Base-by-base conservation (phyloP, 2,113 vertebrate species). In the Myodes glareolus region DNA sequence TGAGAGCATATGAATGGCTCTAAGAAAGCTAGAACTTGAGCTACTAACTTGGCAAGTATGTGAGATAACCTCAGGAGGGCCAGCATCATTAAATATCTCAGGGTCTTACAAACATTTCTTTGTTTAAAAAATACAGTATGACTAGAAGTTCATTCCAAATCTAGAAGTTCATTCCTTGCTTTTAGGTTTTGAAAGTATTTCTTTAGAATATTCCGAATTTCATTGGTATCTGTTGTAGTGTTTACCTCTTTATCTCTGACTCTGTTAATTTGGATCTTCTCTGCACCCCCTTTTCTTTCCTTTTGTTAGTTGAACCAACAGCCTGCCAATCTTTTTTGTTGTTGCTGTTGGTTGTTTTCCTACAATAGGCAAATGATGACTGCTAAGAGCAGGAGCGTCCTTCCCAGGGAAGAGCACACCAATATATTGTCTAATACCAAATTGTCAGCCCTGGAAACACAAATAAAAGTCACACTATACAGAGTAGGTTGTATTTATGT, bases 71-170 rank as follows among this genome's bases (percentile, higher is more conserved):
- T 77, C 63, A 17, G 16, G 86, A 92, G 36, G 36, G 45, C 3
- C 19, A 8, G 73, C 14, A 14, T 77, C 93, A 67, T 77, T 93
- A 47, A 63, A 7, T 42, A 47, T 85, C 8, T 63, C 5, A 80
- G n/a, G 25, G 16, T 95, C 39, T 92, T 58, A 81, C 76, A 90
- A 92, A 76, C n/a, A 77, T n/a, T 72, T 81, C 36, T 94, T 58
- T 47, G 10, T 27, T 25, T 80, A 50, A 87, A 86, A 91, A 77
- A 76, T 42, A 36, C 3, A 31, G 50, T n/a, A 45, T 29, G n/a
- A n/a, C 25, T 85, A 85, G 14, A 65, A 65, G 27, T 45, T 6
- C 14, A 65, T 45, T 42, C 2, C 13, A n/a, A 68, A 45, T 29
- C 25, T 85, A 85, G 14, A 65, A 65, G 27, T 45, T 6, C 14